Evolutionary conservation across 1,140 invertebrate species (phyloP).

Genomic region (Pseudomyrmex sp.): DNA sequence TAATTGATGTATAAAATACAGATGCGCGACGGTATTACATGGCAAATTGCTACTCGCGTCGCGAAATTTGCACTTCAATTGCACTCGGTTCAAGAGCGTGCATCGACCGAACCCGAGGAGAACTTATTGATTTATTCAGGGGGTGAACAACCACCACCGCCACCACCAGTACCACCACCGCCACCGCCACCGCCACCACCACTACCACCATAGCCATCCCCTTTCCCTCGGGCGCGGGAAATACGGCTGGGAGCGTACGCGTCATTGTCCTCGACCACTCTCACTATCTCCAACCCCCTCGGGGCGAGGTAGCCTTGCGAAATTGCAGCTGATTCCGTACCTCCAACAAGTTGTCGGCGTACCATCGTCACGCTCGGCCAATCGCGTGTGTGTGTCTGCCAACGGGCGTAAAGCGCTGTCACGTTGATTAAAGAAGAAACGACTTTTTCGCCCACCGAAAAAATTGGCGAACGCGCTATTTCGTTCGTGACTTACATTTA

Average conservation of each 20-base stretch:
- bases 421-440: background rate
- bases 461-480: background rate
- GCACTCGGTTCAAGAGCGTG: conserved; percentile 34
- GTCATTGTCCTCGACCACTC: conserved; percentile 72
- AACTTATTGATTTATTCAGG: conserved; percentile 80
- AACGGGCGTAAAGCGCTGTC: background rate
- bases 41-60: background rate
- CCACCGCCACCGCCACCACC: conserved; percentile 43
- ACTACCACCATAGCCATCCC: background rate
- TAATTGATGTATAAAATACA: no score
- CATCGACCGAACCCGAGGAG: conserved; percentile 50
- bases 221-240: conserved; percentile 35
- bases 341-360: conserved; percentile 58
- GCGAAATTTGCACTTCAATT: conserved; percentile 30
- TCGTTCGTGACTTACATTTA: no score
- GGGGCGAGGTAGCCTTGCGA: conserved; percentile 50
- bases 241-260: conserved; percentile 39
- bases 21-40: no score
- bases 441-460: background rate
- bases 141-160: conserved; percentile 69
- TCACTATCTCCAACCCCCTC: conserved; percentile 62
- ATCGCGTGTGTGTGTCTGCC: conserved; percentile 12
- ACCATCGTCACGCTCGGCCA: conserved; percentile 46
- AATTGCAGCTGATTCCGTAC: conserved; percentile 60
- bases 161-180: conserved; percentile 39